Base-by-base conservation (phyloP, 2,113 vertebrate genomes). In the Percopsis transmontana region DNA sequence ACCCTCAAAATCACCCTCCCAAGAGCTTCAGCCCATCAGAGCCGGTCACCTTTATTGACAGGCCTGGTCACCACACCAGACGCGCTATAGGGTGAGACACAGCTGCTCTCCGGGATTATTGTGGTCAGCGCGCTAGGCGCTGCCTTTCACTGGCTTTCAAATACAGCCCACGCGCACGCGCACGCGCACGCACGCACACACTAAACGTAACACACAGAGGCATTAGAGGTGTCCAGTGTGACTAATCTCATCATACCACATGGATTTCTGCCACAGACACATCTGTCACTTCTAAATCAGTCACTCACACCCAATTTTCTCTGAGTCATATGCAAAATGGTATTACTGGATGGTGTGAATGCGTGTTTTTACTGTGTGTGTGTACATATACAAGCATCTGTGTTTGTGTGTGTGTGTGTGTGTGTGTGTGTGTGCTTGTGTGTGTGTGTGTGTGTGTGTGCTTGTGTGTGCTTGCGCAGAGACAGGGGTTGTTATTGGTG, bases 221-320 rank as follows among this genome's bases (percentile, higher is more conserved):
- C 70, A 67, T 60, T 33, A 66, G 66, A 85, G 78, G 80, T 83
- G 82, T 82, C 74, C 69, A 51, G 23, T 56, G 77, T 72, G 72
- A 79, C 66, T 85, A 86, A 88, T 88, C 82, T 60, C 63, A 83
- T 86, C 81, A 72, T 20, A 3, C 42, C 4, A 57, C 56, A 64
- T 71, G 72, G 76, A 82, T 77, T 54, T n/a, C 53, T 63, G 62
- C 67, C 62, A 80, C 41, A 47, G 70, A 74, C 83, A 70, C 88
- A 90, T 87, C 86, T 90, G 82, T 85, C 82, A 67, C 68, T 74
- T 73, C 85, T 70, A 76, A 72, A 87, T 85, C 69, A 84, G 80
- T 80, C 80, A 76, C 81, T 68, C 78, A 60, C 76, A 76, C 83
- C 62, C 66, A 50, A 18, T 40, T 85, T 85, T 87, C 72, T 72